phyloP scores from a whole-genome alignment of 2,888 invertebrate genomes.

The Thymelicus lineola region DNA sequence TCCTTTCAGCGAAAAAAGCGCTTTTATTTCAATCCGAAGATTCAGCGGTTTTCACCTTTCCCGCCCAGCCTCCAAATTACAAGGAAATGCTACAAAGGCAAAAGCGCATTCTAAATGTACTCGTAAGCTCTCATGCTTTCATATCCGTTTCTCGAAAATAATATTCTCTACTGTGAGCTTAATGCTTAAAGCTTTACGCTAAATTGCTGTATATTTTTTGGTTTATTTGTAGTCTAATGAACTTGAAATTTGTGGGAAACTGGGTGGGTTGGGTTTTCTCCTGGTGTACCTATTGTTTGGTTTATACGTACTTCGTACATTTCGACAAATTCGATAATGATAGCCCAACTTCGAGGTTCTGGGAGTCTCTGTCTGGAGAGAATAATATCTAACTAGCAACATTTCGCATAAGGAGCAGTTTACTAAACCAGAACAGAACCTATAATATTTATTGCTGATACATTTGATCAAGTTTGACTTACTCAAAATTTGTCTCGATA shows the following conservation, averaged over 20 bases:
- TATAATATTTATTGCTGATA: no score
- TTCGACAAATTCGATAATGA: no score
- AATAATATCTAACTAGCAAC: no score
- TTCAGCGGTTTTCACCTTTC: conserved; percentile 29
- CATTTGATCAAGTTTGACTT: no score
- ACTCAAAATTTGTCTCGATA: no score
- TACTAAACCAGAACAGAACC: no score
- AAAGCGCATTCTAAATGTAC: conserved; percentile 36
- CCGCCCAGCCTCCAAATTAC: conserved; percentile 30
- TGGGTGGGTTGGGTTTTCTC: conserved; percentile 1
- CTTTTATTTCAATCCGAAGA: conserved; percentile 17
- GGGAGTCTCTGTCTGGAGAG: no score
- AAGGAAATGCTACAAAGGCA: conserved; percentile 35
- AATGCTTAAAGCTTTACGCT: conserved; percentile 33
- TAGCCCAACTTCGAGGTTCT: no score
- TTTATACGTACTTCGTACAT: no score
- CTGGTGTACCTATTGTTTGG: no score
- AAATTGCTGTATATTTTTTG: conserved; percentile 31
- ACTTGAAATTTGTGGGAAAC: conserved; percentile 7
- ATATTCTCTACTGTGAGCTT: conserved; percentile 35
- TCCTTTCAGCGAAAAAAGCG: conserved; percentile 9
- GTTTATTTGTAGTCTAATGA: conserved; percentile 31
- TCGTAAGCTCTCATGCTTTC: conserved; percentile 30
- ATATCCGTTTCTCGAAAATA: conserved; percentile 35
- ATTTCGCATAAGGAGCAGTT: no score